These are phyloP conservation scores for Cosmia pyralina DNA, from an alignment of 2,888 invertebrate species.

Conservation along the genomic window DNA sequence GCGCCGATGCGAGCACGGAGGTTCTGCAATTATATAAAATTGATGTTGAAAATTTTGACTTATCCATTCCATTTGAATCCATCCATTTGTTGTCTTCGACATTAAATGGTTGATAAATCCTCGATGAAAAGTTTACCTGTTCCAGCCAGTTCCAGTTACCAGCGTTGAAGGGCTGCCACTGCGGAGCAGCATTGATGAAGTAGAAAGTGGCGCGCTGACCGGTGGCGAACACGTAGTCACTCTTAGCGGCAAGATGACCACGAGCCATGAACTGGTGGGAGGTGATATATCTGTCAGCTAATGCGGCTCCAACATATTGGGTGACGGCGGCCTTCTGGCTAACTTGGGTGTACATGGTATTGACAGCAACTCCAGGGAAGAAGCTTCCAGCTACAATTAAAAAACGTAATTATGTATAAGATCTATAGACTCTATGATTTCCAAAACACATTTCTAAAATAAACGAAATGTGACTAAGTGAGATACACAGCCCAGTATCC, in stretches of 20 bases:
- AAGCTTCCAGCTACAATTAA: slow-evolving; percentile 82
- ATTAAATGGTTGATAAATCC: neutral
- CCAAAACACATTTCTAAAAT: neutral
- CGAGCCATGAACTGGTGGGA: slow-evolving; percentile 86
- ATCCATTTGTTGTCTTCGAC: neutral
- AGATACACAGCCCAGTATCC: neutral
- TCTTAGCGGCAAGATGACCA: slow-evolving; percentile 91
- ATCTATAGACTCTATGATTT: neutral
- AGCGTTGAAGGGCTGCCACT: slow-evolving; percentile 92
- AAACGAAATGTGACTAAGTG: neutral
- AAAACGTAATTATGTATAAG: neutral
- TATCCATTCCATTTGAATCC: neutral
- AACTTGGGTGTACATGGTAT: slow-evolving; percentile 82
- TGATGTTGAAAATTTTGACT: neutral
- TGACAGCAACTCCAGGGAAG: slow-evolving; percentile 84
- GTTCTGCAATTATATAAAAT: slow-evolving; percentile 70
- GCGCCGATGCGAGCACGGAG: slow-evolving; percentile 80
- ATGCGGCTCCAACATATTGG: slow-evolving; percentile 72
- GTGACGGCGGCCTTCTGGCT: slow-evolving; percentile 78
- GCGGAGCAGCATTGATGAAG: slow-evolving; percentile 92
- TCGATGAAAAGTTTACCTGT: slow-evolving; percentile 65
- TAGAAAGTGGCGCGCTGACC: slow-evolving; percentile 91
- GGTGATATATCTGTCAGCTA: slow-evolving; percentile 87
- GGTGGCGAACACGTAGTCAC: slow-evolving; percentile 91
- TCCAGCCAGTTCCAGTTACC: slow-evolving; percentile 91